phyloP scores from a whole-genome alignment of 2,113 vertebrate genomes.

The Onychorhynchus coronatus region DNA sequence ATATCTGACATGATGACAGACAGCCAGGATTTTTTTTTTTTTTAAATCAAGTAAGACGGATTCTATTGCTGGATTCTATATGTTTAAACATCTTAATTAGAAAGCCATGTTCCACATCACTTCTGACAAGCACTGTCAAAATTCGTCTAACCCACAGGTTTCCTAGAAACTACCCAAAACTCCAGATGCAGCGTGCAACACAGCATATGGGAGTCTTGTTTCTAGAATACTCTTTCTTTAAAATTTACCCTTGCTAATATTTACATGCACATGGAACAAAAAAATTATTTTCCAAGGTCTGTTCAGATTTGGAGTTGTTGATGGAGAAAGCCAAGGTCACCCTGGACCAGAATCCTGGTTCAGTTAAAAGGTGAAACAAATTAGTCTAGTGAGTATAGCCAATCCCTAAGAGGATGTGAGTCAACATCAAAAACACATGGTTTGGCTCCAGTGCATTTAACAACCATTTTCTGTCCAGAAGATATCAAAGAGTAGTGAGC shows the following conservation, averaged over 20 bases:
- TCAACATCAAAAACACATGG: conserved; percentile 31
- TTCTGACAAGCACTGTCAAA: not conserved
- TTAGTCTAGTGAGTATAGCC: not conserved
- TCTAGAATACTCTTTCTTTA: not conserved
- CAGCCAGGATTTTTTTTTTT: not conserved
- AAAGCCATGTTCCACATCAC: not conserved
- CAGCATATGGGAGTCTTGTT: not conserved
- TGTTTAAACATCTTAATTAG: conserved; percentile 33
- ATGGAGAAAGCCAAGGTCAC: conserved; percentile 3
- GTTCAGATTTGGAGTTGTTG: not conserved
- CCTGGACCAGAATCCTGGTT: not conserved
- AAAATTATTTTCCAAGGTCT: not conserved
- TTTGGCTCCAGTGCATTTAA: not conserved
- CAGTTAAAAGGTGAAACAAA: conserved; percentile 25
- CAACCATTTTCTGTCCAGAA: conserved; percentile 21
- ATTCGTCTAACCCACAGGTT: not conserved
- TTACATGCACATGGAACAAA: not conserved
- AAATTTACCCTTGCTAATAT: not conserved
- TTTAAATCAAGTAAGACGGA: not conserved
- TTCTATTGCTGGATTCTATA: too few species aligned
- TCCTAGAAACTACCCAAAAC: not conserved
- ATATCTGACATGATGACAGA: not conserved
- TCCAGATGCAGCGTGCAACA: not conserved
- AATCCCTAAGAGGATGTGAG: conserved; percentile 3
- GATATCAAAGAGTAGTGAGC: conserved; percentile 10